Conservation (phyloP, 2,888 invertebrate genomes). For the Creontiades dilutus region DNA sequence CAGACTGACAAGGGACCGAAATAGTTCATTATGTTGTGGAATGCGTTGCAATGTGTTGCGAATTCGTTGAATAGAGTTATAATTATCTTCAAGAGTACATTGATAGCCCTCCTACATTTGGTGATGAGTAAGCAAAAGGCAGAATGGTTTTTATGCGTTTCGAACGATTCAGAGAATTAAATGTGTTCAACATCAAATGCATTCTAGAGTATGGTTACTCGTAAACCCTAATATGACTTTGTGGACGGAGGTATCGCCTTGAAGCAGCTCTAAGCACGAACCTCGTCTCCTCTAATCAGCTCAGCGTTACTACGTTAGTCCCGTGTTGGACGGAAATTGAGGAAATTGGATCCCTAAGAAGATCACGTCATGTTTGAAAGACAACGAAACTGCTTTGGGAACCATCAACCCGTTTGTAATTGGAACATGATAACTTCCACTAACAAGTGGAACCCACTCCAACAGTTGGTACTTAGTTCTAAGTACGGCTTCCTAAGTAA, state of each 20-base stretch:
- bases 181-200: too few relatives aligned
- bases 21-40: too few relatives aligned
- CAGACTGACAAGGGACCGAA: too few relatives aligned
- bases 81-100: too few relatives aligned
- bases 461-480: not conserved
- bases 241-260: not conserved
- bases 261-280: not conserved
- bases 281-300: constrained; percentile 20
- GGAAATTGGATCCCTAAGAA: constrained; percentile 20
- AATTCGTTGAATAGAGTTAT: too few relatives aligned
- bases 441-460: not conserved
- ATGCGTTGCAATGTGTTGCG: too few relatives aligned
- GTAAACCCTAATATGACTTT: not conserved
- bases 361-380: constrained; percentile 19
- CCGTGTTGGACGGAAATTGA: constrained; percentile 18
- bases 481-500: too few relatives aligned
- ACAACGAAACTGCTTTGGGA: constrained; percentile 22
- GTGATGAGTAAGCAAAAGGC: too few relatives aligned
- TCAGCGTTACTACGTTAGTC: not conserved
- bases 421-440: constrained; percentile 12
- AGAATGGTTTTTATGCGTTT: too few relatives aligned
- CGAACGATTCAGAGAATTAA: too few relatives aligned
- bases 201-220: too few relatives aligned
- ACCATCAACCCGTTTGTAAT: not conserved
- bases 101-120: too few relatives aligned